Conservation (phyloP, 2,113 vertebrate species). For the Oreochromis aureus region DNA sequence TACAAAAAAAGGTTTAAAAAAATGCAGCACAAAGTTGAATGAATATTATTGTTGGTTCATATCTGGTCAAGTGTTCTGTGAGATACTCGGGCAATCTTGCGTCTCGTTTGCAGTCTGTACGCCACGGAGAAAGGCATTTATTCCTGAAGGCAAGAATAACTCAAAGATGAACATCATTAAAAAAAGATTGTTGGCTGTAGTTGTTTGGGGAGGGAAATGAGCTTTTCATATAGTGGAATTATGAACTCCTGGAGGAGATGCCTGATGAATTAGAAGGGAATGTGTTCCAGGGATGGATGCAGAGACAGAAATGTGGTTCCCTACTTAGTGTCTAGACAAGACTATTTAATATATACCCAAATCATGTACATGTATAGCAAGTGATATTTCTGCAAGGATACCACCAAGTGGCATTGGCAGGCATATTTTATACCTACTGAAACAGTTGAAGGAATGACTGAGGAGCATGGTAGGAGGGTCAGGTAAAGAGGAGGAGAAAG, state of each 20-base stretch:
- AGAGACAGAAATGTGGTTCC: background rate
- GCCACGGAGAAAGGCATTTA: background rate
- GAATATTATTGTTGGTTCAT: background rate
- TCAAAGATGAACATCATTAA: background rate
- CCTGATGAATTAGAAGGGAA: background rate
- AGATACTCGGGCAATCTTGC: background rate
- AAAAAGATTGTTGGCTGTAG: background rate
- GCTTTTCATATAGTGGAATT: background rate
- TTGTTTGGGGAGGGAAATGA: background rate
- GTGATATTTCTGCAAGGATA: background rate
- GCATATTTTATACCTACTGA: background rate
- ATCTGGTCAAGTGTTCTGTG: background rate
- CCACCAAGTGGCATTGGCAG: background rate
- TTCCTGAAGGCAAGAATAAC: background rate
- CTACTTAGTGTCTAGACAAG: background rate
- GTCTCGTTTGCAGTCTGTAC: background rate
- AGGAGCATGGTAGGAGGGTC: constrained; percentile 22
- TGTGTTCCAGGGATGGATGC: background rate
- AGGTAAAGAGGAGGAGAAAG: constrained; percentile 12
- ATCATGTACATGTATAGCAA: background rate
- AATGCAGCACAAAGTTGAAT: background rate
- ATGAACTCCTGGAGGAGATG: background rate
- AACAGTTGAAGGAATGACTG: background rate
- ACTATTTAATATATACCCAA: background rate
- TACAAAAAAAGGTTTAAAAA: background rate